Base-by-base conservation (phyloP, 2,113 vertebrate species). In the Dascyllus trimaculatus region DNA sequence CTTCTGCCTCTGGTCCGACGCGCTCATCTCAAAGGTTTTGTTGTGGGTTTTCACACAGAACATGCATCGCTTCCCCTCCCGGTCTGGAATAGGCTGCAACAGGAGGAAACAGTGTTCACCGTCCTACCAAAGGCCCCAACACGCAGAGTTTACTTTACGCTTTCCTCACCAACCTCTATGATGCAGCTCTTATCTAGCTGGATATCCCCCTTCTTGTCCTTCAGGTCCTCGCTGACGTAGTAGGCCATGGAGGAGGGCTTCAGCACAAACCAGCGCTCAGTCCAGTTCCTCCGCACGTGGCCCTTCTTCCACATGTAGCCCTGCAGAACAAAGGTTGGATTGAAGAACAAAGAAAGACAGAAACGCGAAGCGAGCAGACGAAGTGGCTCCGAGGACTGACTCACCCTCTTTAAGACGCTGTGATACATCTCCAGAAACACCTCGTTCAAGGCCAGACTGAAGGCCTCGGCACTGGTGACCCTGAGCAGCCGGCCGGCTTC, bases 231-330 rank as follows among this genome's bases (percentile, higher is more conserved):
- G 18, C 88, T 83, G 72, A 91, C 83, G 38, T 93, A 96, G 66
- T 96, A 96, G 6, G 82, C 64, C 65, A 96, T 84, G 72, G 70
- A 84, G 51, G 81, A 74, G 6, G 93, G 89, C 90, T 94, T 94
- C 59, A 96, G 84, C 56, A 96, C 92, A n/a, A 96, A 96, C 95
- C 95, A 96, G 26, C 95, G 95, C 86, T 95, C 95, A 0, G 93
- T 95, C 95, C 95, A 96, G 83, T 95, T 96, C 74, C 94, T 86
- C 2, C 95, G 92, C 40, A 95, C 75, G 9, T 95, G 93, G 0
- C 95, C 95, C 68, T 95, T 96, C 73, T 96, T 96, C 92, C 93
- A 93, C 94, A 96, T 94, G 78, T 95, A 95, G 57, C 95, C 95
- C 95, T 96, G 78, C 29, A 15, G 62, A 62, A 70, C 58, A 21